Percentiles rank a stretch among this genome's conserved stretches.
Conservation (phyloP, 2,888 invertebrate genomes). For the Andrena trimmerana region DNA sequence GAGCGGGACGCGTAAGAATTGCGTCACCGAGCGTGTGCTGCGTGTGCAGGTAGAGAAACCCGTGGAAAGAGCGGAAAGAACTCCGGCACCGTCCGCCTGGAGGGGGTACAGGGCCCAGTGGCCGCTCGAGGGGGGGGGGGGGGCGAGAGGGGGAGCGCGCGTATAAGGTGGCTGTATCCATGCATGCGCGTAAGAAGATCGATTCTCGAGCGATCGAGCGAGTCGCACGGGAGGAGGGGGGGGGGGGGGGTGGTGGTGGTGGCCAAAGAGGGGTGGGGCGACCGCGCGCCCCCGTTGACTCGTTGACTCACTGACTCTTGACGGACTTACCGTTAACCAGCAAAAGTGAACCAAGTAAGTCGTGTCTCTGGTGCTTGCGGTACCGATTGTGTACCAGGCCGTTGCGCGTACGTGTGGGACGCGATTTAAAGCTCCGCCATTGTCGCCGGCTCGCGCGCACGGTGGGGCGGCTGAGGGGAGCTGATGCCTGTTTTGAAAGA, state of each 20-base stretch:
- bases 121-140: neutral
- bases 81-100: conserved; percentile 19
- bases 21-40: conserved; percentile 57
- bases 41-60: conserved; percentile 16
- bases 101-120: neutral
- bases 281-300: conserved; percentile 74
- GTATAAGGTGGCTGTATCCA: conserved; percentile 9
- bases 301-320: conserved; percentile 83
- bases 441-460: conserved; percentile 41
- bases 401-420: conserved; percentile 56
- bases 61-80: conserved; percentile 41
- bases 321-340: conserved; percentile 82
- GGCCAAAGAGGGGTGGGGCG: conserved; percentile 53
- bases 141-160: neutral
- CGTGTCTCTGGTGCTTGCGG: conserved; percentile 83
- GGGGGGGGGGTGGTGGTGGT: no score
- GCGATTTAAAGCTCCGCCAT: conserved; percentile 61
- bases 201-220: conserved; percentile 69
- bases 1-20: conserved; percentile 62
- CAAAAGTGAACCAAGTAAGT: conserved; percentile 82
- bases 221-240: conserved; percentile 12
- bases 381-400: conserved; percentile 71
- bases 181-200: conserved; percentile 60
- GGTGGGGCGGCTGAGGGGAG: conserved; percentile 34
- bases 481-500: conserved; percentile 4